Base-by-base conservation (phyloP, 1,140 invertebrate genomes). In the Drosophila guanche region DNA sequence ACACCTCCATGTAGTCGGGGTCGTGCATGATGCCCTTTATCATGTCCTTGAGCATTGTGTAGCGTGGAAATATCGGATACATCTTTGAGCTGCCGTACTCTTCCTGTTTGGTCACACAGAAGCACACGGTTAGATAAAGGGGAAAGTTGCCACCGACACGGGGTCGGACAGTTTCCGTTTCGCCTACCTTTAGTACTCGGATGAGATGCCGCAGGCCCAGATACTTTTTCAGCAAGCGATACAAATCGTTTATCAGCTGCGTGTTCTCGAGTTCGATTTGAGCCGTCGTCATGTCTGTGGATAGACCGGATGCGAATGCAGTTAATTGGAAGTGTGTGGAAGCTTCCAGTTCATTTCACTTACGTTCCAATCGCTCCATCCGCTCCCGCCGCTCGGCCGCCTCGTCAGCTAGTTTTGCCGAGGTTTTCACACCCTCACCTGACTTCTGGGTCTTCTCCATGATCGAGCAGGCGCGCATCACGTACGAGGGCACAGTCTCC, bases 1-100 rank as follows among this genome's bases (percentile, higher is more conserved):
- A 98, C 47, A 98, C 96, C 93, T 98, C 97, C 96, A 98, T 97
- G 92, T 98, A 98, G 92, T 97, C 96, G 5, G 97, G 97, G 92
- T 98, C 95, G 77, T 97, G 95, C 94, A 98, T 96, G 76, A 98
- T 97, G 88, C 97, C 96, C 92, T 97, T 98, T 90, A 98, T 98
- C 96, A 98, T 97, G 89, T 98, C 97, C 92, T 98, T 98, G 51
- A 98, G 93, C 93, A 98, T 97, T 47, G 96, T 96, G 93, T 98
- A 98, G 47, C 97, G 94, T 12, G 97, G 97, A 84, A 98, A 96
- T 92, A 98, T 97, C 41, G 97, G 97, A 91, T 98, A 98, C 79
- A 97, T 93, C 92, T 98, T 97, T 27, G 97, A 96, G 85, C 95
- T 95, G 73, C 95, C 95, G 92, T 98, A 98, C 81, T 97, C 96